These are phyloP conservation scores for Drosophila subpulchrella DNA, from an alignment of 1,140 invertebrate species.

Conservation along the genomic window DNA sequence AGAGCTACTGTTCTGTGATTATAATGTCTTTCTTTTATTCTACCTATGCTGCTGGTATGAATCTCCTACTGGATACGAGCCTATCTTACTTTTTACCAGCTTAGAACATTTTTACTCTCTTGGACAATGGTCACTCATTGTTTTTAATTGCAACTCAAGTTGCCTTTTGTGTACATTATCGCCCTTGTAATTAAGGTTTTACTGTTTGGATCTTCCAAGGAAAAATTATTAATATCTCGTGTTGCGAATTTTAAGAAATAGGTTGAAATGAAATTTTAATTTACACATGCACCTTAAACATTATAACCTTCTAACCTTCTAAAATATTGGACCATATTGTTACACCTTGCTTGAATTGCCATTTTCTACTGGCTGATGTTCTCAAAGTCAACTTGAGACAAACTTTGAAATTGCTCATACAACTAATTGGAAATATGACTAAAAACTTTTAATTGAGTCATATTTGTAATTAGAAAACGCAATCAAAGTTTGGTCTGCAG, in stretches of 20 bases:
- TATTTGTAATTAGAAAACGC: conserved; percentile 65
- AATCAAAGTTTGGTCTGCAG: conserved; percentile 59
- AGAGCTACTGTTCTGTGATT: conserved; percentile 60
- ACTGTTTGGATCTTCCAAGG: background rate
- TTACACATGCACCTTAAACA: too few relatives aligned
- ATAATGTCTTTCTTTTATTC: conserved; percentile 48
- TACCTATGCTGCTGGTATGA: conserved; percentile 1
- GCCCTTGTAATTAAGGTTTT: conserved; percentile 28
- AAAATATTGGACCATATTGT: background rate
- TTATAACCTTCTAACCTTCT: background rate
- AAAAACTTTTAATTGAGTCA: conserved; percentile 68
- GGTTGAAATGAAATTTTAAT: too few relatives aligned
- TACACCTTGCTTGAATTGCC: background rate
- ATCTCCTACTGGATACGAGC: conserved; percentile 10
- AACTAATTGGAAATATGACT: conserved; percentile 41
- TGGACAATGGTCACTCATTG: conserved; percentile 66
- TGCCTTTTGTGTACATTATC: conserved; percentile 16
- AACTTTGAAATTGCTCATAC: conserved; percentile 24
- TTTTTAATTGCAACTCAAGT: conserved; percentile 47
- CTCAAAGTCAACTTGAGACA: background rate
- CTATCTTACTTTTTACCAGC: conserved; percentile 29
- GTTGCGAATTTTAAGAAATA: background rate
- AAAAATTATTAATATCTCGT: background rate
- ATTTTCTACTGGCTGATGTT: background rate
- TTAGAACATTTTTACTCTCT: conserved; percentile 15